These are phyloP conservation scores for human (Homo sapiens) DNA, from an alignment of 2,113 vertebrate genomes.

Conservation along the genomic window GRCh38 chr4:2238501-2239000, in stretches of 20 bases:
- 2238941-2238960: constrained; percentile 85
- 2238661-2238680: constrained; percentile 83
- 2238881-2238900: constrained; percentile 87
- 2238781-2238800: constrained; percentile 91
- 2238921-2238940: constrained; percentile 87
- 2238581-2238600: constrained; percentile 68
- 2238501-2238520: constrained; percentile 2
- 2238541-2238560: constrained; percentile 33
- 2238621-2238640: constrained; percentile 84
- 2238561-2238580: background rate
- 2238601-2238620: constrained; percentile 90
- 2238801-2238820: constrained; percentile 92
- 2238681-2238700: constrained; percentile 80
- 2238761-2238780: constrained; percentile 89
- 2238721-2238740: constrained; percentile 83
- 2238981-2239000: constrained; percentile 84
- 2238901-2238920: constrained; percentile 87
- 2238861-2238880: constrained; percentile 89
- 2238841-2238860: constrained; percentile 88
- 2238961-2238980: constrained; percentile 87
- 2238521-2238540: constrained; percentile 32
- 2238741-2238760: constrained; percentile 78
- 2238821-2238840: constrained; percentile 88
- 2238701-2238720: constrained; percentile 79
- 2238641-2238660: constrained; percentile 78